Conservation (phyloP, 2,888 invertebrate species). For the Cheilosia grossa region DNA sequence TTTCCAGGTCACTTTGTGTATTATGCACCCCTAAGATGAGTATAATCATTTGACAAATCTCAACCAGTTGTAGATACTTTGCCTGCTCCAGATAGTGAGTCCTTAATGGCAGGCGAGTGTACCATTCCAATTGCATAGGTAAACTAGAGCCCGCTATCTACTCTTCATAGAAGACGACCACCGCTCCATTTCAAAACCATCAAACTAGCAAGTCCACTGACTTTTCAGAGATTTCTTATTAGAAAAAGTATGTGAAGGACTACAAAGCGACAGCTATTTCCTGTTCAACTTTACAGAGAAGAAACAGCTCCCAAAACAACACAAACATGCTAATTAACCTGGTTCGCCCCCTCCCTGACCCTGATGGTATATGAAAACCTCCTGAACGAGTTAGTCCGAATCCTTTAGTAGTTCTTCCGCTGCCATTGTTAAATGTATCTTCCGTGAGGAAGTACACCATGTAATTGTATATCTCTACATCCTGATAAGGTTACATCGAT, state of each 20-base stretch:
- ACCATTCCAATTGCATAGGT: no score
- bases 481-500: conserved; percentile 30
- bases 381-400: conserved; percentile 35
- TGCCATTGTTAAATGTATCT: conserved; percentile 18
- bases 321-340: conserved; percentile 40
- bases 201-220: neutral
- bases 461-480: conserved; percentile 54
- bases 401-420: conserved; percentile 43
- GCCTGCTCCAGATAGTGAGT: no score
- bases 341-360: neutral
- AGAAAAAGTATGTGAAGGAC: neutral
- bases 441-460: conserved; percentile 42
- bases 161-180: no score
- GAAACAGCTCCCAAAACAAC: neutral
- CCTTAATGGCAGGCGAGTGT: no score
- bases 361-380: conserved; percentile 22
- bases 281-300: neutral
- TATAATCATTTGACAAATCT: no score
- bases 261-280: neutral
- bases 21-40: no score
- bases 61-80: no score
- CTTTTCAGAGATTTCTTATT: neutral
- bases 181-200: neutral
- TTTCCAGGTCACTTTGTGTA: no score
- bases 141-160: no score